Conservation (phyloP, 2,113 vertebrate genomes). For the Triplophysa rosa region DNA sequence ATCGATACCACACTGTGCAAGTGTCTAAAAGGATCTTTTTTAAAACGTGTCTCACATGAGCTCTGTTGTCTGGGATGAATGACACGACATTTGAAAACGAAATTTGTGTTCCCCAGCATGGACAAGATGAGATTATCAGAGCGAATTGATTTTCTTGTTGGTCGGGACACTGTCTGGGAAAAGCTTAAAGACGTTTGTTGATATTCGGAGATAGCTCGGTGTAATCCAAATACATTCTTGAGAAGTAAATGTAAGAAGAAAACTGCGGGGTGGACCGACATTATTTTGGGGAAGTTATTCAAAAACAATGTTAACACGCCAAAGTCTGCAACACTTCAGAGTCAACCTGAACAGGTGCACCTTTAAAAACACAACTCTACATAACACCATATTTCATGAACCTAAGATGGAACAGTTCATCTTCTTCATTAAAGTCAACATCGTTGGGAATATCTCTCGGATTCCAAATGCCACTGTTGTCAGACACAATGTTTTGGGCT, state of each 20-base stretch:
- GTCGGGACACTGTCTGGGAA: background rate
- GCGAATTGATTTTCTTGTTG: constrained; percentile 42
- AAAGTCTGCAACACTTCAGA: no score
- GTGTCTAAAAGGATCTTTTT: constrained; percentile 15
- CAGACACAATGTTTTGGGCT: no score
- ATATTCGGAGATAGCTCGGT: background rate
- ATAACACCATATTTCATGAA: no score
- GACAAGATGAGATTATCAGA: constrained; percentile 44
- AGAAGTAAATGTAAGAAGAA: no score
- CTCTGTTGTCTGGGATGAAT: constrained; percentile 29
- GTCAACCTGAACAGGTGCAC: no score
- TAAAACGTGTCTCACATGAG: constrained; percentile 21
- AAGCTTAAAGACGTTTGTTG: constrained; percentile 1
- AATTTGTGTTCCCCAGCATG: constrained; percentile 24
- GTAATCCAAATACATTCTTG: constrained; percentile 6
- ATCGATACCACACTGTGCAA: constrained; percentile 7
- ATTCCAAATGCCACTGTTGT: no score
- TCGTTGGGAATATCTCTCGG: no score
- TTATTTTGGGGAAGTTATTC: background rate
- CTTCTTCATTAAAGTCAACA: no score
- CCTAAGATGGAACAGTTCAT: no score
- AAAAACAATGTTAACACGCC: background rate
- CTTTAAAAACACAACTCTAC: no score
- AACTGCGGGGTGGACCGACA: background rate
- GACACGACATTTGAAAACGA: constrained; percentile 15